Conservation (phyloP, 2,113 vertebrate genomes). For the Macheiramphus alcinus region DNA sequence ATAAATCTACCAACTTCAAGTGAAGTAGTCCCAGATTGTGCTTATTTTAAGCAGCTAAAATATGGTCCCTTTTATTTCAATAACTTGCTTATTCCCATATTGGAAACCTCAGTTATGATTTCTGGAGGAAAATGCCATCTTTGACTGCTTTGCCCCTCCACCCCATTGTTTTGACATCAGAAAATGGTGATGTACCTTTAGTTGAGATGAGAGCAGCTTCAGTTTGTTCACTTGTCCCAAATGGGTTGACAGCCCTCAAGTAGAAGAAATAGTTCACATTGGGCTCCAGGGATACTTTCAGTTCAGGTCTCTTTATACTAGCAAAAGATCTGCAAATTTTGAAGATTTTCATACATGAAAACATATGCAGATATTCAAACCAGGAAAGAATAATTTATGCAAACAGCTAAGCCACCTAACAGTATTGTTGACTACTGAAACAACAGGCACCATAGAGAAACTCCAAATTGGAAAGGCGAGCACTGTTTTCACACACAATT, state of each 20-base stretch:
- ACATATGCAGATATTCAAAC: background rate
- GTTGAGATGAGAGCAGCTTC: constrained; percentile 90
- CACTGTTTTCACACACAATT: background rate
- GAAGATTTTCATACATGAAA: background rate
- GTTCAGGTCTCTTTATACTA: constrained; percentile 80
- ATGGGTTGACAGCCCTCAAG: constrained; percentile 83
- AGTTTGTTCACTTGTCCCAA: constrained; percentile 87
- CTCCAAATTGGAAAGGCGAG: background rate
- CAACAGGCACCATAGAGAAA: background rate
- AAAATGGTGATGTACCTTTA: constrained; percentile 75
- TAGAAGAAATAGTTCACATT: constrained; percentile 90
- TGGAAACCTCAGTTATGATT: background rate
- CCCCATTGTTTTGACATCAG: background rate
- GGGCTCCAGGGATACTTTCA: constrained; percentile 82
- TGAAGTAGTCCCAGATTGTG: background rate
- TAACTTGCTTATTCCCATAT: background rate
- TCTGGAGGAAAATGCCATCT: background rate
- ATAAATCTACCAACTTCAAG: background rate
- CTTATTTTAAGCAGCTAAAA: background rate
- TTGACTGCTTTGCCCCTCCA: background rate
- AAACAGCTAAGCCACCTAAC: background rate
- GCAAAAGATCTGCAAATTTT: constrained; percentile 79
- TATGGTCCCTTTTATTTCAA: background rate
- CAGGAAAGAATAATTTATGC: background rate
- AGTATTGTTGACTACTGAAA: background rate